These are phyloP conservation scores for Rapana venosa DNA, from an alignment of 2,888 invertebrate species.

Conservation along the genomic window DNA sequence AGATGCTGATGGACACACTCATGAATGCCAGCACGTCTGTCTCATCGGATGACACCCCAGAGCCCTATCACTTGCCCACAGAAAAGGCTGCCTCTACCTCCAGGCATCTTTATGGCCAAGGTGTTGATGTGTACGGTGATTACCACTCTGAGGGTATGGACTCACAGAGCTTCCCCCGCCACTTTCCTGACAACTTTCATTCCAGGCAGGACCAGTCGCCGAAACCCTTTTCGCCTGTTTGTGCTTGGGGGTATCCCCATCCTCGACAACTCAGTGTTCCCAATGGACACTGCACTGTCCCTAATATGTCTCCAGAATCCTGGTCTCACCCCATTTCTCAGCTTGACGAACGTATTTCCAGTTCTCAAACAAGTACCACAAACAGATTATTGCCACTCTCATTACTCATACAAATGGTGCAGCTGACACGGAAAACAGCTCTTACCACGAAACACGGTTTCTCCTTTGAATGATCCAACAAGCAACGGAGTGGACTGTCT, in stretches of 20 bases:
- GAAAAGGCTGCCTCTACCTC: background rate
- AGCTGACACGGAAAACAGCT: background rate
- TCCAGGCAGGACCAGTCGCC: background rate
- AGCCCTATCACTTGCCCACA: background rate
- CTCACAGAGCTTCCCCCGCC: background rate
- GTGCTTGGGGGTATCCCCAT: background rate
- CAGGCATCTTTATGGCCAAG: background rate
- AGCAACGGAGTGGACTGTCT: background rate
- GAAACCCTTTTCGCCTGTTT: background rate
- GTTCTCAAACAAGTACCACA: background rate
- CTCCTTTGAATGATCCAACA: background rate
- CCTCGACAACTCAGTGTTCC: too few relatives aligned
- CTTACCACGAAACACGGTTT: background rate
- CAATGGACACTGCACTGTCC: background rate
- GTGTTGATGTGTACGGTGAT: background rate
- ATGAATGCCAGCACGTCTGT: background rate
- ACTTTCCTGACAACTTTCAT: background rate
- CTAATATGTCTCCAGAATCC: background rate
- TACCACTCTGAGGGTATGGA: background rate
- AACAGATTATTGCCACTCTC: background rate
- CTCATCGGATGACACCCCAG: background rate
- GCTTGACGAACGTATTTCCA: background rate
- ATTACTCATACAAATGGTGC: background rate
- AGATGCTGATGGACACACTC: conserved; percentile 32
- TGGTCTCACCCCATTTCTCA: background rate